These are phyloP conservation scores for Promerops cafer DNA, from an alignment of 2,113 vertebrate species.

Conservation along the genomic window DNA sequence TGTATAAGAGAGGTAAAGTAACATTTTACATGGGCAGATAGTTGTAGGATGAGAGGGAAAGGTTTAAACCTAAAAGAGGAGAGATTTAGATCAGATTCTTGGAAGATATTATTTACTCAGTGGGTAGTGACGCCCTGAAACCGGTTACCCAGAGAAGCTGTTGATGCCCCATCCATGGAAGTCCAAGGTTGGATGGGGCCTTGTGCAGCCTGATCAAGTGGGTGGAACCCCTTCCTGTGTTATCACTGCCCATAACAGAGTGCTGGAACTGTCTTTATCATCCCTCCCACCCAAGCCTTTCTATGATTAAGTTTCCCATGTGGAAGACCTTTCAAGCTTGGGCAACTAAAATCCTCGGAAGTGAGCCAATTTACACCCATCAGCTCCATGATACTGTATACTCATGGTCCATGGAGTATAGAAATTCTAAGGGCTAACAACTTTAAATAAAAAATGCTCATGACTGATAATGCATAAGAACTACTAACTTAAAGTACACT, in stretches of 20 bases:
- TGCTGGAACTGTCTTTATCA: background rate
- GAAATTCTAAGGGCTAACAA: background rate
- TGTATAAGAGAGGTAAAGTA: background rate
- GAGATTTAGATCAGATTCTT: background rate
- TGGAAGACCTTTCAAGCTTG: background rate
- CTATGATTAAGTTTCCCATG: background rate
- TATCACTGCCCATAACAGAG: too few species aligned
- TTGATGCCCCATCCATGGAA: background rate
- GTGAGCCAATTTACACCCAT: background rate
- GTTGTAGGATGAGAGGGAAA: background rate
- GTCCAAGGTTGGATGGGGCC: background rate
- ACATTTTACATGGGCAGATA: background rate
- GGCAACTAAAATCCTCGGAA: background rate
- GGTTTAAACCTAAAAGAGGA: background rate
- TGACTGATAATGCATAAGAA: background rate
- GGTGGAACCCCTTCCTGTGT: accelerated
- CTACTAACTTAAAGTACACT: background rate
- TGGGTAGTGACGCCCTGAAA: background rate
- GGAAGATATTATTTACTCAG: background rate
- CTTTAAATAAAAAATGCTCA: background rate
- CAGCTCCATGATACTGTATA: background rate
- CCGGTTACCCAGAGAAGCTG: background rate
- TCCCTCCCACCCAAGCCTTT: background rate
- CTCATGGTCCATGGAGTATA: background rate
- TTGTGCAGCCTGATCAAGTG: background rate